Percentiles rank a stretch among this genome's conserved stretches.
These are phyloP conservation scores for Pyrocephalus nanus DNA, from an alignment of 2,797 vertebrate species.

Conservation along the genomic window DNA sequence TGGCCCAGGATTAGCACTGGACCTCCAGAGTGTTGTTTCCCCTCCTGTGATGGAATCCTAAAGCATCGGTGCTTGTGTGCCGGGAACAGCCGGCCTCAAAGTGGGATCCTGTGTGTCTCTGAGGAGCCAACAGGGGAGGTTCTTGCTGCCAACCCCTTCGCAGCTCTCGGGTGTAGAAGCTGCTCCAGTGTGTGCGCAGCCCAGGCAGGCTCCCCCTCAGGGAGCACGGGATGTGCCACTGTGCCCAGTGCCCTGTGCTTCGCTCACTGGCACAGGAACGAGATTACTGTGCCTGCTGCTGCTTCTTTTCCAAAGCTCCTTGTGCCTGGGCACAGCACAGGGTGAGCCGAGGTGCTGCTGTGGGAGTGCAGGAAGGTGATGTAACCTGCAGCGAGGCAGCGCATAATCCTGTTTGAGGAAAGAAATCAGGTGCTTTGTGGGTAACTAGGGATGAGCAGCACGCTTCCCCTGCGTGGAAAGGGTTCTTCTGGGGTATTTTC, in stretches of 20 bases:
- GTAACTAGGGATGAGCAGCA: neutral
- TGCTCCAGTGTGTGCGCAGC: neutral
- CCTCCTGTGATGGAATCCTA: neutral
- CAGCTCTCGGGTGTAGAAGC: neutral
- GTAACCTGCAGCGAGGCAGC: neutral
- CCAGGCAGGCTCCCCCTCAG: neutral
- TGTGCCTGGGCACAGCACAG: neutral
- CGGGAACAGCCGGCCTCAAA: fast-evolving
- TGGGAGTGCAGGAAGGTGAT: neutral
- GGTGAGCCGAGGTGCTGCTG: neutral
- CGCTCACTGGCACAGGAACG: neutral
- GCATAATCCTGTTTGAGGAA: neutral
- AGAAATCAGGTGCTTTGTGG: neutral
- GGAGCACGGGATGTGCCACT: fast-evolving
- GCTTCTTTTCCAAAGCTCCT: neutral
- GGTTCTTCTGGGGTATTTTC: neutral
- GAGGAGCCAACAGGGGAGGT: neutral
- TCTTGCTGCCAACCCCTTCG: neutral
- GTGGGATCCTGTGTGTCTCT: neutral
- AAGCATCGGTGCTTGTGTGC: neutral
- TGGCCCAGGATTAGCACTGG: neutral
- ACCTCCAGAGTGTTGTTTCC: neutral
- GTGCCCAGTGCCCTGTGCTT: neutral
- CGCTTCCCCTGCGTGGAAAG: neutral
- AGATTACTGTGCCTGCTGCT: neutral